Base-by-base conservation (phyloP, 2,113 vertebrate species). In the Quiscalus mexicanus region DNA sequence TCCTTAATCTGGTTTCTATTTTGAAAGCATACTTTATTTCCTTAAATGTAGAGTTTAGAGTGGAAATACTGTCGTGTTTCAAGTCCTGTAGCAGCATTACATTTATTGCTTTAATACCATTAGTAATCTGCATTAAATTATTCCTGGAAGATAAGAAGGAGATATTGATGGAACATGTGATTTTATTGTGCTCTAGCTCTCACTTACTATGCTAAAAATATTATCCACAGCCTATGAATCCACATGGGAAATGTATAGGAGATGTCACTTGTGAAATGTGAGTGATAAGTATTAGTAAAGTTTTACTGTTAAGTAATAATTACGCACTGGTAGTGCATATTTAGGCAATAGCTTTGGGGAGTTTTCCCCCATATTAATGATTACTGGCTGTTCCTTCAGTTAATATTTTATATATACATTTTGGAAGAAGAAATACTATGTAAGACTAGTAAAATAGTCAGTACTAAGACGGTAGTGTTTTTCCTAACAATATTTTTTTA, bases 241-340 rank as follows among this genome's bases (percentile, higher is more conserved):
- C 89, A 67, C 4, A 1, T 84, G 90, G 78, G 53, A 93, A 87
- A 84, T 7, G 1, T 45, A 44, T 27, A 84, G 44, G 31, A 91
- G 68, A 68, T 20, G 3, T 96, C 52, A 49, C 27, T 92, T 93
- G 69, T 67, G 30, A 79, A 88, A 90, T 69, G 80, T 79, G 81
- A 94, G n/a, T 53, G 71, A 88, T 76, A 67, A 33, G 52, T 73
- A 77, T 85, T 94, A 89, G 69, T 80, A 83, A 96, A 97, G 73
- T 96, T 97, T 97, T 95, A 93, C 73, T 88, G 87, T 94, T 97
- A 84, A 69, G 44, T 56, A 93, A 45, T 90, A 96, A 95, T 97
- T 97, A 87, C 20, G 96, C 71, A 86, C 27, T 68, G 42, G 71
- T 91, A 96, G 69, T 94, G 93, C 14, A 11, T 64, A 70, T 60